phyloP scores from a whole-genome alignment of 2,888 invertebrate genomes.

The Baronia brevicornis region DNA sequence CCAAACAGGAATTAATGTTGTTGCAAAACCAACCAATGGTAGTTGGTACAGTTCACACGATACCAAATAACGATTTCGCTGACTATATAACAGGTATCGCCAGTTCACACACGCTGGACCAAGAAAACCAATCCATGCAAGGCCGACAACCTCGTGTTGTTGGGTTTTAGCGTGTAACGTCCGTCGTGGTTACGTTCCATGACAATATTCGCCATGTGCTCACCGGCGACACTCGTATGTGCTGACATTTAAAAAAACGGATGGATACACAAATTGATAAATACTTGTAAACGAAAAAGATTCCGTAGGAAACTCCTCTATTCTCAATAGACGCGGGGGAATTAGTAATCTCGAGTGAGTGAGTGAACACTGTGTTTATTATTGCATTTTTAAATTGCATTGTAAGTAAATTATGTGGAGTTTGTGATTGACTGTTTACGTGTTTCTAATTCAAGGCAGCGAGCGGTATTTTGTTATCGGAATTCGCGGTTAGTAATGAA shows the following conservation, averaged over 20 bases:
- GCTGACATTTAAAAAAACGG: constrained; percentile 2
- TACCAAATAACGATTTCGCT: constrained; percentile 18
- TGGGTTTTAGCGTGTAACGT: constrained; percentile 27
- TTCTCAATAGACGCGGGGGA: constrained; percentile 2
- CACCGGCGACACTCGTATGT: constrained; percentile 30
- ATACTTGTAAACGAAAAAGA: constrained; percentile 9
- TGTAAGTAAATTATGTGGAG: constrained; percentile 1
- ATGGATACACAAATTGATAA: constrained; percentile 8
- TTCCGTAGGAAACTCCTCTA: neutral
- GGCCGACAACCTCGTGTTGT: constrained; percentile 47
- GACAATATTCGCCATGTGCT: constrained; percentile 64
- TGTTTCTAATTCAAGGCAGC: constrained; percentile 8
- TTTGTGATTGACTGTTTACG: constrained; percentile 8
- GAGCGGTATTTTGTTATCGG: constrained; percentile 6
- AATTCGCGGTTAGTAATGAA: constrained; percentile 1
- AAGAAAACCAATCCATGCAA: constrained; percentile 36
- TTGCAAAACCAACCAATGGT: neutral
- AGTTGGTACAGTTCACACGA: constrained; percentile 11
- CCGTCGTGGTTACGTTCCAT: constrained; percentile 27
- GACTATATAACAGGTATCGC: constrained; percentile 36
- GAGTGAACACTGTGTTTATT: constrained; percentile 5
- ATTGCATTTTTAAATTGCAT: constrained; percentile 1
- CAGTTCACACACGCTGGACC: constrained; percentile 26
- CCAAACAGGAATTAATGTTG: neutral
- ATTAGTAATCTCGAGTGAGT: constrained; percentile 9